Conservation (phyloP, 2,113 vertebrate species). For the Nycticryphes semicollaris region DNA sequence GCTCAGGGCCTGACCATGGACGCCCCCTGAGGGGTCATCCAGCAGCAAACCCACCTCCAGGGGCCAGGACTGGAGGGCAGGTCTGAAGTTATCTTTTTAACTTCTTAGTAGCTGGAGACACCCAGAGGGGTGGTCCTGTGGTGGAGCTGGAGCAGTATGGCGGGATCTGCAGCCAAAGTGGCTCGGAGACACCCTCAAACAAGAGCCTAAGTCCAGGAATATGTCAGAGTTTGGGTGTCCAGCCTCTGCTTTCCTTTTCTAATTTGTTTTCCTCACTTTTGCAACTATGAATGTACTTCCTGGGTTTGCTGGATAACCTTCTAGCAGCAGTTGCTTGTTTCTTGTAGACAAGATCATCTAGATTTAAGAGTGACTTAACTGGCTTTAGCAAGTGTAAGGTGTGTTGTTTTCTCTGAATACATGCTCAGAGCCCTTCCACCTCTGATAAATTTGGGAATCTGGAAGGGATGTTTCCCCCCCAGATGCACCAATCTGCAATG, state of each 20-base stretch:
- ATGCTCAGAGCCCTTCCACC: not conserved
- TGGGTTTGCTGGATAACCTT: not conserved
- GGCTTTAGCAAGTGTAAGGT: not conserved
- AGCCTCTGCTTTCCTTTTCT: not conserved
- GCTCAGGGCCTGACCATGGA: rapidly evolving
- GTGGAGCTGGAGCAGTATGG: not conserved
- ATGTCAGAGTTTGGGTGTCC: not conserved
- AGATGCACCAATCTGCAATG: not conserved
- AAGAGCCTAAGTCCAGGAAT: not conserved
- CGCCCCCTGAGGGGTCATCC: too few relatives aligned
- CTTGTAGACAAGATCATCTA: not conserved
- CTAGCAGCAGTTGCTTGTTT: not conserved
- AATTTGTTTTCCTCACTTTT: not conserved
- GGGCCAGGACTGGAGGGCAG: too few relatives aligned
- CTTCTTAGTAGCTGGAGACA: not conserved
- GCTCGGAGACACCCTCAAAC: not conserved
- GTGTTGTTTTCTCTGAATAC: not conserved
- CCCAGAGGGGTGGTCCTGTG: not conserved
- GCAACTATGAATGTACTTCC: not conserved
- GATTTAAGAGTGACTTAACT: not conserved
- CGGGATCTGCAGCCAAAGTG: not conserved
- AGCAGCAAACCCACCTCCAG: not conserved
- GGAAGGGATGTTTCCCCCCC: not conserved
- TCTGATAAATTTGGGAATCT: not conserved
- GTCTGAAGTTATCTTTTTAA: not conserved